Evolutionary conservation across 2,888 invertebrate species (phyloP).

Genomic region (Bellardia pandia): DNA sequence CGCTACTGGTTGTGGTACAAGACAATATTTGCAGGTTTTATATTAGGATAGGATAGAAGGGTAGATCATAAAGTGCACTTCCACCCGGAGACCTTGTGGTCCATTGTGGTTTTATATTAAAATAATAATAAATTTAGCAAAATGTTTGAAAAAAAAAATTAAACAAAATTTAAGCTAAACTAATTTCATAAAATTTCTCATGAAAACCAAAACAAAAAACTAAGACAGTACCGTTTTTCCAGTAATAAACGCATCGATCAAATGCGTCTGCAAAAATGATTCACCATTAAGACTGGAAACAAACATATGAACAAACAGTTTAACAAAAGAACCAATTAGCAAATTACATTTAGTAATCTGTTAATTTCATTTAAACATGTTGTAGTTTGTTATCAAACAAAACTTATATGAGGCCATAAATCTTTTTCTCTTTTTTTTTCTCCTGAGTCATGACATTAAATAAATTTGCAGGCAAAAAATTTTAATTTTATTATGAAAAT

Average conservation of each 20-base stretch:
- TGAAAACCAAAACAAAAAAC: background rate
- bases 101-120: too few species aligned
- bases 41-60: too few species aligned
- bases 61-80: too few species aligned
- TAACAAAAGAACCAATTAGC: background rate
- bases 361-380: background rate
- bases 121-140: too few species aligned
- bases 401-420: background rate
- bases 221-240: background rate
- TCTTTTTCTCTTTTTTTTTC: background rate
- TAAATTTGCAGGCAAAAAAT: too few species aligned
- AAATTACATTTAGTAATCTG: background rate
- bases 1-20: too few species aligned
- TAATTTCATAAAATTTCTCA: background rate
- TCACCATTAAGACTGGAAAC: background rate
- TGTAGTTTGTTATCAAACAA: background rate
- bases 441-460: background rate
- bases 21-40: too few species aligned
- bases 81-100: too few species aligned
- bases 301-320: background rate
- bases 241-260: background rate
- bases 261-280: background rate
- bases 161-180: background rate
- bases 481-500: too few species aligned
- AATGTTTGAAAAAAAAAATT: too few species aligned